These are phyloP conservation scores for Amblyjoppa proteus DNA, from an alignment of 2,888 invertebrate genomes.

Conservation along the genomic window DNA sequence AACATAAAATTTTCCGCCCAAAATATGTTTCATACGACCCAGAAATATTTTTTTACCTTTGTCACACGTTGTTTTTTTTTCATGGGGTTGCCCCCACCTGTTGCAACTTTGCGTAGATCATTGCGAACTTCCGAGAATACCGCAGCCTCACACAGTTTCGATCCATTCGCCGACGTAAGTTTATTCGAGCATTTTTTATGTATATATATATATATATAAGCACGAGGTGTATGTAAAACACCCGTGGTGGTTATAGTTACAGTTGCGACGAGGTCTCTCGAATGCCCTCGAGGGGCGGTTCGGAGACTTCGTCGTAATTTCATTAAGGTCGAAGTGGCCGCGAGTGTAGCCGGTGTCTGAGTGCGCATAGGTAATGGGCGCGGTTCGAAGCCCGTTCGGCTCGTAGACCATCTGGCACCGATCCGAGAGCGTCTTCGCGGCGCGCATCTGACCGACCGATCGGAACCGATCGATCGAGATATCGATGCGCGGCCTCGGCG, in stretches of 20 bases:
- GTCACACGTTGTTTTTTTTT: not conserved
- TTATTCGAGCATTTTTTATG: not conserved
- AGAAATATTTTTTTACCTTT: no score
- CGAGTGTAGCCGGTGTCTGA: conserved; percentile 52
- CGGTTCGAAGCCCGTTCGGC: conserved; percentile 69
- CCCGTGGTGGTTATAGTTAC: conserved; percentile 1
- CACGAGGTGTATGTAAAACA: conserved; percentile 7
- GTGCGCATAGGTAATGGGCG: conserved; percentile 75
- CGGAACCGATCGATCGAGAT: conserved; percentile 69
- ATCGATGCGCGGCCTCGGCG: conserved; percentile 47
- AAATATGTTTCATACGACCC: no score
- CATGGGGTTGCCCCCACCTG: not conserved
- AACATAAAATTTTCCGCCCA: no score
- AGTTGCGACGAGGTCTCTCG: not conserved
- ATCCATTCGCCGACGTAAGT: not conserved
- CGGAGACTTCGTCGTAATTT: conserved; percentile 77
- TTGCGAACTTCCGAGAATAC: conserved; percentile 3
- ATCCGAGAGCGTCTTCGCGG: conserved; percentile 71
- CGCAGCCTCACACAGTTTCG: not conserved
- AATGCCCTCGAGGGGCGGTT: conserved; percentile 49
- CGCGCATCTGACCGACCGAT: conserved; percentile 77
- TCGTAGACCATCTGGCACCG: conserved; percentile 83
- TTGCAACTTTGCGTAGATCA: not conserved
- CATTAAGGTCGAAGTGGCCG: conserved; percentile 73
- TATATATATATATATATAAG: not conserved